These are phyloP conservation scores for Melanotaenia boesemani DNA, from an alignment of 2,797 vertebrate genomes.

Conservation along the genomic window DNA sequence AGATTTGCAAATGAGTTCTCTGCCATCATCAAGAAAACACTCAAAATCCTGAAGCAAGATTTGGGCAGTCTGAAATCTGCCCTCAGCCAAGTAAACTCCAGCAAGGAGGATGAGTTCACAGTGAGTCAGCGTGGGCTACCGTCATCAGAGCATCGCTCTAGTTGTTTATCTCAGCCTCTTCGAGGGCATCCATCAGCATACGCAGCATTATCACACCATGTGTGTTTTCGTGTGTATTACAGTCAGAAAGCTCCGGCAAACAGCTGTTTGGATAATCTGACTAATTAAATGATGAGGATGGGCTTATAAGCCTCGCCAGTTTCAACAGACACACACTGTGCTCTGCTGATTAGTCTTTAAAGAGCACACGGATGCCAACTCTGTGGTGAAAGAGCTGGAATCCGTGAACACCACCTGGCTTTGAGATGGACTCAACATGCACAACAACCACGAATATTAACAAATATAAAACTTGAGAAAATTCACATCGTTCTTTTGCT, in stretches of 20 bases:
- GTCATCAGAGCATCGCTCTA: slow-evolving; percentile 40
- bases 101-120: slow-evolving; percentile 27
- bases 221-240: slow-evolving; percentile 32
- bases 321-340: slow-evolving; percentile 57
- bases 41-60: not conserved
- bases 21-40: not conserved
- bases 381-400: slow-evolving; percentile 44
- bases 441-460: not conserved
- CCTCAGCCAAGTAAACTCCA: slow-evolving; percentile 5
- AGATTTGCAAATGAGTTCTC: not conserved
- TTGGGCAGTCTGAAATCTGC: slow-evolving; percentile 15
- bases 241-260: slow-evolving; percentile 58
- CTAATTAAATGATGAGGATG: slow-evolving; percentile 78
- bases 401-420: slow-evolving; percentile 51
- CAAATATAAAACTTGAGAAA: no score
- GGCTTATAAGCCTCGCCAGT: slow-evolving; percentile 62
- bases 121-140: slow-evolving; percentile 24
- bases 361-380: slow-evolving; percentile 47
- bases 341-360: slow-evolving; percentile 64
- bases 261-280: slow-evolving; percentile 81
- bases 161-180: slow-evolving; percentile 51
- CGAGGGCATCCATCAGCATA: slow-evolving; percentile 47
- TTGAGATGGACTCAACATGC: slow-evolving; percentile 33
- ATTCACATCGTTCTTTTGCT: no score
- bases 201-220: slow-evolving; percentile 35